A percentile compares a stretch with the other conserved stretches of the same genome.
These are phyloP conservation scores for Nomada flava DNA, from an alignment of 2,888 invertebrate genomes.

Conservation along the genomic window DNA sequence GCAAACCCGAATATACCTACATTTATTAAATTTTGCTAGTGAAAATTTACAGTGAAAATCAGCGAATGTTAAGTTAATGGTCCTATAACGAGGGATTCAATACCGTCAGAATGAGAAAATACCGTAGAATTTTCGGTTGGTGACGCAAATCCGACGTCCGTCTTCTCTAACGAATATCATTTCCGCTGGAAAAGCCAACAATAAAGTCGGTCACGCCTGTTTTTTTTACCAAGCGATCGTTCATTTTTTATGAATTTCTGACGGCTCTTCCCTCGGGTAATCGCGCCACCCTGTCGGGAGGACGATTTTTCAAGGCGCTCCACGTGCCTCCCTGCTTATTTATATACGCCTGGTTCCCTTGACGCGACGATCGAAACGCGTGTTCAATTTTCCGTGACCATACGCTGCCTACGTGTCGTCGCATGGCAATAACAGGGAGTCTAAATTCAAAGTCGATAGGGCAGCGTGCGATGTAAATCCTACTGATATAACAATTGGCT, in stretches of 20 bases:
- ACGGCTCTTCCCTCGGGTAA: slow-evolving; percentile 8
- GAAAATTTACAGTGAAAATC: too few species aligned
- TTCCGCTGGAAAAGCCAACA: slow-evolving; percentile 6
- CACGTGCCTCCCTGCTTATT: slow-evolving; percentile 47
- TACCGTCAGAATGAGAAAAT: neutral
- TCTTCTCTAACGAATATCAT: slow-evolving; percentile 14
- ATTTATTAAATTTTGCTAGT: too few species aligned
- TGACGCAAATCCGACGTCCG: neutral
- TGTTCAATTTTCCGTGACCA: slow-evolving; percentile 56
- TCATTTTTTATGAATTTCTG: slow-evolving; percentile 45
- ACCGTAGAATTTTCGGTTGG: neutral
- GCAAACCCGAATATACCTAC: too few species aligned
- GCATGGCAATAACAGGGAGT: neutral
- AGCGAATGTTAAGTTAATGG: too few species aligned
- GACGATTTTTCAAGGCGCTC: slow-evolving; percentile 43
- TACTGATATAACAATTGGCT: too few species aligned
- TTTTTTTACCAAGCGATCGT: slow-evolving; percentile 27
- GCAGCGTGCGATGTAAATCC: too few species aligned
- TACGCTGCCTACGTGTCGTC: slow-evolving; percentile 50
- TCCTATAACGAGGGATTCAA: neutral
- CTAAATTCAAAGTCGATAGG: too few species aligned
- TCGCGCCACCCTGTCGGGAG: slow-evolving; percentile 25
- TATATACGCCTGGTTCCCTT: slow-evolving; percentile 48
- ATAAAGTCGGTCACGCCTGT: slow-evolving; percentile 4
- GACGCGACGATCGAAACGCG: slow-evolving; percentile 60